Conservation (phyloP, 2,113 vertebrate genomes). For the Xyliphius kryptos region DNA sequence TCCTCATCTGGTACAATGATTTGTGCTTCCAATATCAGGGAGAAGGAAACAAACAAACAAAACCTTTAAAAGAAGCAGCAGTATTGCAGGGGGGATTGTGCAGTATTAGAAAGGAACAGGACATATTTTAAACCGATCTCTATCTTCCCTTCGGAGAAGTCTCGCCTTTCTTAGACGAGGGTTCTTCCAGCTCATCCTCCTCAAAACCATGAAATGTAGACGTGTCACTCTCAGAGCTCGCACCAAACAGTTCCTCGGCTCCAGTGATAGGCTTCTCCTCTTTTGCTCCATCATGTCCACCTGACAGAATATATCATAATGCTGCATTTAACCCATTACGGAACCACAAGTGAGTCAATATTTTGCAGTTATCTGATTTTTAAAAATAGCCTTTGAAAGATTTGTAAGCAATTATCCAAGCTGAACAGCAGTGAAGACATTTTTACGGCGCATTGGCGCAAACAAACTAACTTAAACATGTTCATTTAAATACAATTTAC, state of each 20-base stretch:
- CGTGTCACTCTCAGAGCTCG: constrained; percentile 96
- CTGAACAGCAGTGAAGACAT: too few species aligned
- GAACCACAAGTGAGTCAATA: too few species aligned
- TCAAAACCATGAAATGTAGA: constrained; percentile 98
- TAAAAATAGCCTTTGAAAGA: too few species aligned
- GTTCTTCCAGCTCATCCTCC: constrained; percentile 91
- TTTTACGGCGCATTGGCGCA: too few species aligned
- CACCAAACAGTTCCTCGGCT: constrained; percentile 96
- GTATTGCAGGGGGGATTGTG: constrained; percentile 60
- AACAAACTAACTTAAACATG: too few species aligned
- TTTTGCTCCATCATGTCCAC: constrained; percentile 79
- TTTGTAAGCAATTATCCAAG: too few species aligned
- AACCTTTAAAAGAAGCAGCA: constrained; percentile 62
- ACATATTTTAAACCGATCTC: constrained; percentile 59
- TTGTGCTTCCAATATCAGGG: constrained; percentile 63
- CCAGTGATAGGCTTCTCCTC: constrained; percentile 76
- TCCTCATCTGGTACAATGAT: constrained; percentile 57
- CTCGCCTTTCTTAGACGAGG: constrained; percentile 75
- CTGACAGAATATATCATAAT: too few species aligned
- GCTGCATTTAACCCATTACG: too few species aligned
- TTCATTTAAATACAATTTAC: too few species aligned
- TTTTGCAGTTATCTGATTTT: too few species aligned
- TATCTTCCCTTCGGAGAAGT: constrained; percentile 80
- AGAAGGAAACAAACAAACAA: constrained; percentile 27
- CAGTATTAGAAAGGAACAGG: too few species aligned